Conservation (phyloP, 1,140 invertebrate species). For the Anastatus disparis region DNA sequence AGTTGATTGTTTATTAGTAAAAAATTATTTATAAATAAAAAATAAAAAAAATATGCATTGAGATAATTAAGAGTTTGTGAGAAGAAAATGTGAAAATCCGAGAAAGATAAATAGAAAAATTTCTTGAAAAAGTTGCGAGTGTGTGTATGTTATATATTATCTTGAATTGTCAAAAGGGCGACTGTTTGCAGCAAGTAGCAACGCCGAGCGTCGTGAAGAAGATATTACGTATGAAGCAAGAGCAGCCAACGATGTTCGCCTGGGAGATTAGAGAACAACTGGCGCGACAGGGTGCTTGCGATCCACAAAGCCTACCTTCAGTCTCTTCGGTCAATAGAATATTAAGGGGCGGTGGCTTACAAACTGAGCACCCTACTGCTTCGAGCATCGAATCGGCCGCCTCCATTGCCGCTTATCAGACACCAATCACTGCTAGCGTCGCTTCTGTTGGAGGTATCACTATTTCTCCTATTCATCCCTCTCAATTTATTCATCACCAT, state of each 20-base stretch:
- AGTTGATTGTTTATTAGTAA: not conserved
- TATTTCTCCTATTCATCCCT: too few relatives aligned
- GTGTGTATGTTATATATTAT: conserved; percentile 24
- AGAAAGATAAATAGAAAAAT: not conserved
- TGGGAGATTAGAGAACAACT: conserved; percentile 93
- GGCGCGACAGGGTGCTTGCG: conserved; percentile 84
- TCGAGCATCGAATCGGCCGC: conserved; percentile 50
- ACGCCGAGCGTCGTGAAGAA: conserved; percentile 92
- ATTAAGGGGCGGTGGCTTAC: conserved; percentile 82
- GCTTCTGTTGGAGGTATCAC: conserved; percentile 50
- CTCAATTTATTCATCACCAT: too few relatives aligned
- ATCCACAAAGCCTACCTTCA: conserved; percentile 87
- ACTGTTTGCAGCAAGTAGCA: conserved; percentile 84
- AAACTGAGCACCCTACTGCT: conserved; percentile 57
- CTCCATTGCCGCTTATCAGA: conserved; percentile 49
- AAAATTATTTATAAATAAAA: not conserved
- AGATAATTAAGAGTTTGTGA: too few relatives aligned
- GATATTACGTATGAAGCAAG: conserved; percentile 89
- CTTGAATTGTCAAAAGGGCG: conserved; percentile 46
- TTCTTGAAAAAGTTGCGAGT: not conserved
- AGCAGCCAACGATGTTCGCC: conserved; percentile 92
- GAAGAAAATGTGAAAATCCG: too few relatives aligned
- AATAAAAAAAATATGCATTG: too few relatives aligned
- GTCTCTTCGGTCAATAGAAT: conserved; percentile 96
- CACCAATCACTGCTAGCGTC: conserved; percentile 50